Evolutionary conservation across 2,113 vertebrate genomes (phyloP), one percentile per base, ranked within the genome.

Genomic region (Andinoacara biseriatus): DNA sequence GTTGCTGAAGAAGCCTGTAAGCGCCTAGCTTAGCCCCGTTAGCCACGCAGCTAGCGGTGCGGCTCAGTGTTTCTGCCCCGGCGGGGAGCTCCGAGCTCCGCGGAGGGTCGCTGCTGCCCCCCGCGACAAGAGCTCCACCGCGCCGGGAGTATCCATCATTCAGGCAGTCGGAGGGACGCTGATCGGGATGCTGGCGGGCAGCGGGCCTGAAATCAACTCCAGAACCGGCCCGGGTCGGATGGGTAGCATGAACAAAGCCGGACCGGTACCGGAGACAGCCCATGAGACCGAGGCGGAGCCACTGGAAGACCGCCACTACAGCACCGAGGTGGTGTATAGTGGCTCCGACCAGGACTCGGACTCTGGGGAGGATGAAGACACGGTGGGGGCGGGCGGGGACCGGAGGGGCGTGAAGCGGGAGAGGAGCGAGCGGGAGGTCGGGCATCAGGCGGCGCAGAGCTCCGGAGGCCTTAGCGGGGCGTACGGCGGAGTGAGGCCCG

Each of bases 261-360:
- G 87, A 89, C 65, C 93, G 57, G 91, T 83, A 69, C 74, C 85
- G 35, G 20, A 31, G 22, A 10, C 52, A 82, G 87, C 58, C 80
- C 76, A 76, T 3, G 85, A 69, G 10, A 78, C 81, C 58, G 92
- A 90, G 14, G 90, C 86, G 24, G 89, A 80, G 69, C 80, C 90
- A 57, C 95, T 93, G 80, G 91, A 88, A 33, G 87, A 91, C 5
- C 46, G 87, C 78, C 89, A 93, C 1, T 87, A 69, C 74, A 60
- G 57, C 2, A 74, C 83, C 24, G 91, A 92, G 78, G 84, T 89
- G 74, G 82, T 90, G 5, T 90, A 88, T 86, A 97, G 96, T 91
- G 95, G 95, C 85, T 97, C 97, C 31, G 96, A 97, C 24, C 95
- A 91, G 69, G 96, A 97, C 89, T 97, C 97, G 0, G 96, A 98